phyloP scores from a whole-genome alignment of 2,888 invertebrate genomes.

The Clistopyga incitator region DNA sequence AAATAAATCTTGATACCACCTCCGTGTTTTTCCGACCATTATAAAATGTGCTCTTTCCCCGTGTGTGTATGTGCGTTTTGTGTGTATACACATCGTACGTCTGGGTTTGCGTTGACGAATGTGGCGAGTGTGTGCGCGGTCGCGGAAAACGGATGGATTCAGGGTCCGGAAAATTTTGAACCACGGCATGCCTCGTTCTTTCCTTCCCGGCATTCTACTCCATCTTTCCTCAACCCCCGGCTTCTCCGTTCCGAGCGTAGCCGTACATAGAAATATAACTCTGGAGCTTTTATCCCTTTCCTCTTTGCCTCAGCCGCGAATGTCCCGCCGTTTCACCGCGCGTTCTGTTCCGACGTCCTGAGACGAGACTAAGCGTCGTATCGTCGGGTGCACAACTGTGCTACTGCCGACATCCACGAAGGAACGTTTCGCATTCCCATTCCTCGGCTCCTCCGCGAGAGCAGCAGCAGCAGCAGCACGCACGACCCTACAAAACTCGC shows the following conservation, averaged over 20 bases:
- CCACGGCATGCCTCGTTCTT: conserved; percentile 67
- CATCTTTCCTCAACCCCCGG: conserved; percentile 65
- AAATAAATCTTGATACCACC: conserved; percentile 83
- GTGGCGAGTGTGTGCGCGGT: neutral
- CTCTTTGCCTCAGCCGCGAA: conserved; percentile 55
- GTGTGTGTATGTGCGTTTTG: no score
- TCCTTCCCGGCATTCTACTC: conserved; percentile 63
- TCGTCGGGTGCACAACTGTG: conserved; percentile 64
- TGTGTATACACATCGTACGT: conserved; percentile 18
- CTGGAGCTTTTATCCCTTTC: conserved; percentile 27
- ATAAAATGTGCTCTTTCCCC: conserved; percentile 73
- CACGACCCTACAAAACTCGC: conserved; percentile 62
- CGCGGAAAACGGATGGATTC: conserved; percentile 66
- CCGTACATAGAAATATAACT: conserved; percentile 57
- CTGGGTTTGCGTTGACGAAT: conserved; percentile 30
- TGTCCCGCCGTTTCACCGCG: conserved; percentile 56
- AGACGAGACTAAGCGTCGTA: conserved; percentile 61
- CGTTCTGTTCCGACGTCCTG: conserved; percentile 67
- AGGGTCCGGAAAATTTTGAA: conserved; percentile 72
- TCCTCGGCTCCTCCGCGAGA: conserved; percentile 23
- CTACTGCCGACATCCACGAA: conserved; percentile 54
- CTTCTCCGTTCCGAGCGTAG: conserved; percentile 42
- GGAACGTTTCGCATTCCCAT: conserved; percentile 40
- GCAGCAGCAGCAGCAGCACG: conserved; percentile 60
- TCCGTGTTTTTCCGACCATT: conserved; percentile 81